Conservation (phyloP, 2,113 vertebrate genomes). For the Callipepla squamata region DNA sequence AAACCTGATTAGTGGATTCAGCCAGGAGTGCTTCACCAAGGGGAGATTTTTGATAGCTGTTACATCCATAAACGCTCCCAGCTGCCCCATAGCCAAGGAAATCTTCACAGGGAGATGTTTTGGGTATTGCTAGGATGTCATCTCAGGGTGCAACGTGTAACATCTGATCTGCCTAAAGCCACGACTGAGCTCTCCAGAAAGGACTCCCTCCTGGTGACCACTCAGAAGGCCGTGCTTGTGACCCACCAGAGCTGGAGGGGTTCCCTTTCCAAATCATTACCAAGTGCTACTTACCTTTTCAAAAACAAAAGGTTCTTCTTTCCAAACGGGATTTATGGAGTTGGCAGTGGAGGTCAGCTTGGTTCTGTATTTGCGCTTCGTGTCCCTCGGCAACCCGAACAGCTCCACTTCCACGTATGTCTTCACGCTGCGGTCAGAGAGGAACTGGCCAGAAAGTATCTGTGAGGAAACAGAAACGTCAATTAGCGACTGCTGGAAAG, state of each 20-base stretch:
- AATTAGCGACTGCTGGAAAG: not conserved
- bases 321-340: conserved; percentile 96
- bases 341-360: conserved; percentile 88
- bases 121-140: not conserved
- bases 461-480: conserved; percentile 6
- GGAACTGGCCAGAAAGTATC: conserved; percentile 97
- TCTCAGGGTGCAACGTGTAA: not conserved
- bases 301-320: conserved; percentile 95
- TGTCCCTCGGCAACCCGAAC: conserved; percentile 92
- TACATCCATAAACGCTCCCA: not conserved
- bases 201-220: not conserved
- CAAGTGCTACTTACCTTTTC: conserved; percentile 86
- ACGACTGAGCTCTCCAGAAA: not conserved
- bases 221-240: not conserved
- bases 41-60: not conserved
- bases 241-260: not conserved
- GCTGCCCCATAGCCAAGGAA: not conserved
- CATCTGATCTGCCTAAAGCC: not conserved
- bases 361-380: conserved; percentile 93
- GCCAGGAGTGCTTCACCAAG: not conserved
- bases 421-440: conserved; percentile 91
- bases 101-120: accelerated
- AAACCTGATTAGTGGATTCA: not conserved
- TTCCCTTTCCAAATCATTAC: not conserved
- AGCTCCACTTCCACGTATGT: conserved; percentile 94